Evolutionary conservation across 2,888 invertebrate genomes (phyloP), one percentile per base, ranked within the genome.

Genomic region (Andrena bucephala): DNA sequence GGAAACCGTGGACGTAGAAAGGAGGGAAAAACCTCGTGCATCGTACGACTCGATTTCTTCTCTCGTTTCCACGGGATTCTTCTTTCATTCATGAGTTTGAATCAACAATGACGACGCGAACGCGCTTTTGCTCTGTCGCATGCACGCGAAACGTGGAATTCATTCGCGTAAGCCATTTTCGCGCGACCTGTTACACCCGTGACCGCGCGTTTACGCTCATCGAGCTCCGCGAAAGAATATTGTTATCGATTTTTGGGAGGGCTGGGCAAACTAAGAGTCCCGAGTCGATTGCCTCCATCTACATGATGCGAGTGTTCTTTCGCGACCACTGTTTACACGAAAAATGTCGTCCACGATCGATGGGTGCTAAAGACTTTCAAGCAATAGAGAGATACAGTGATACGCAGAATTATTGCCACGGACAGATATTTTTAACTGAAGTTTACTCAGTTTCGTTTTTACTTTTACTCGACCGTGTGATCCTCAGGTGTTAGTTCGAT

Each of bases 61-160:
- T 13, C 42, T 60, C 81, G 70, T 81, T 80, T 77, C 70, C 81
- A 72, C 82, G 86, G 81, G 83, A 76, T 83, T 88, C 81, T 84
- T 82, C 85, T 81, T 84, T 82, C 87, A 89, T 89, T 89, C 89
- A 88, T 88, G 81, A 89, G 85, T 85, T 81, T 81, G 71, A 81
- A 68, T 72, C 85, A 31, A 62, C 68, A 78, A 77, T 79, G 73
- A 83, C 83, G 73, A 80, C 81, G 48, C 69, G 8, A 20, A 70
- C 36, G 24, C 8, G 42, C 54, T 13, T 66, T 10, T 13, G n/a
- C 24, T 13, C 24, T 33, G 24, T 42, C 65, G 42, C 54, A 54
- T 57, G 57, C 57, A 57, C 8, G 24, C 27, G 57, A 57, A 24
- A 57, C 27, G 27, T 10, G 57, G 57, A 57, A 57, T 65, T 48